Evolutionary conservation across 1,140 invertebrate species (phyloP), one percentile per base, ranked within the genome.

Genomic region (Papilio polytes): DNA sequence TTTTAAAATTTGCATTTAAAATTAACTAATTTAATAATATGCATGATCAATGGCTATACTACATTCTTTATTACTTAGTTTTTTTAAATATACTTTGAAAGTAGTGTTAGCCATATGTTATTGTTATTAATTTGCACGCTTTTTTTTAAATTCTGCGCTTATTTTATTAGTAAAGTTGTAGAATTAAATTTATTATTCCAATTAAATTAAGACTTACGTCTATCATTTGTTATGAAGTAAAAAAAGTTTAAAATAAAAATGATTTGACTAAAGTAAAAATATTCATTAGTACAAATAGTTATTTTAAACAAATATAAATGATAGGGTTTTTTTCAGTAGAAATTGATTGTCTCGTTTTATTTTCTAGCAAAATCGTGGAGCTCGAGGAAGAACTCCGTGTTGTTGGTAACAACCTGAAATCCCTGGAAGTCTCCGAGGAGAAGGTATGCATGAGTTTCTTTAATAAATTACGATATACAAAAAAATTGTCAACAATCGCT

Each of bases 381-480:
- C 97, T 99, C 96, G 99, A 99, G 95, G 99, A 99, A 95, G 99
- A 99, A 96, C 97, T 99, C 90, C 98, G 99, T 94, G 98, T 99
- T 90, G 99, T 99, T 94, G 99, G 99, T 95, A 99, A 99, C 97
- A 99, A 99, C 97, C 96, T 99, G 96, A 99, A 99, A 96, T 99
- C 99, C 92, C 98, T 99, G 91, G 99, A 99, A 96, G 99, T 99
- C 90, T 99, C 98, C 89, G 99, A 99, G 96, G 99, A 99, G 96
- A 99, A 99, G 98, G 99, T 99, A 97, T 96, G 95, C 82, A 36
- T 51, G 66, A 63, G 41, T 59, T 44, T 70, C 80, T 73, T 48
- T n/a, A 31, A 53, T 66, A 63, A 46, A 74, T 18, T 20, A 20
- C 2, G 7, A 7, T 73, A 46, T n/a, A 46, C 2, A n/a, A 10